Evolutionary conservation across 2,113 vertebrate species (phyloP), one percentile per base, ranked within the genome.

Genomic region (Sturnira hondurensis): DNA sequence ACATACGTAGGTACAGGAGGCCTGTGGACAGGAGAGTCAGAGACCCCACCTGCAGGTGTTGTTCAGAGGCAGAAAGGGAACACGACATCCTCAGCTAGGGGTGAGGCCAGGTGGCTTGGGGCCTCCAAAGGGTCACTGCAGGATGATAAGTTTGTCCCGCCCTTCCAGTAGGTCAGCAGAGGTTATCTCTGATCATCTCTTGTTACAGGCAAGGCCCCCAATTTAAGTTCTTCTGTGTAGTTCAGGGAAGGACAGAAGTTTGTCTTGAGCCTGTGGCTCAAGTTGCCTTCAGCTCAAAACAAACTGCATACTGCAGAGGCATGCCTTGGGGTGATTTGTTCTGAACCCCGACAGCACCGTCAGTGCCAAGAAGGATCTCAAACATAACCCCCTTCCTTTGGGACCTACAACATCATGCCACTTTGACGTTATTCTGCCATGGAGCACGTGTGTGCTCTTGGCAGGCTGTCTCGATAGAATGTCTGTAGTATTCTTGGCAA

Each of bases 381-480:
- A 41, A 24, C 2, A 11, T 19, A 33, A 9, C 4, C 28, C 36
- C 3, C 7, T 68, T 78, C 28, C 47, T 56, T 83, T 19, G 16
- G 11, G 5, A 11, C 45, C 17, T 28, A 14, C 4, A 36, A 1
- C 11, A 1, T n/a, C 19, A 7, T 6, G 14, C 26, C 82, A 63
- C 87, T 61, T 36, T 70, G 7, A 6, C 50, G 68, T 74, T 94
- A 19, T 61, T 36, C 17, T 20, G 71, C 86, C 89, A 68, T 24
- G 78, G 93, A 31, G 15, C 89, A 92, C 94, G 67, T 91, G 47
- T 95, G 70, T 85, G 43, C 85, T 90, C 86, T 89, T 16, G 80
- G 83, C 26, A 73, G 89, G 91, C 92, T 94, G 56, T 96, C 95
- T 93, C 78, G 84, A 90, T 47, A 95, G 86, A 81, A 91, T 41